Conservation (phyloP, 2,113 vertebrate species). For the Uria aalge region DNA sequence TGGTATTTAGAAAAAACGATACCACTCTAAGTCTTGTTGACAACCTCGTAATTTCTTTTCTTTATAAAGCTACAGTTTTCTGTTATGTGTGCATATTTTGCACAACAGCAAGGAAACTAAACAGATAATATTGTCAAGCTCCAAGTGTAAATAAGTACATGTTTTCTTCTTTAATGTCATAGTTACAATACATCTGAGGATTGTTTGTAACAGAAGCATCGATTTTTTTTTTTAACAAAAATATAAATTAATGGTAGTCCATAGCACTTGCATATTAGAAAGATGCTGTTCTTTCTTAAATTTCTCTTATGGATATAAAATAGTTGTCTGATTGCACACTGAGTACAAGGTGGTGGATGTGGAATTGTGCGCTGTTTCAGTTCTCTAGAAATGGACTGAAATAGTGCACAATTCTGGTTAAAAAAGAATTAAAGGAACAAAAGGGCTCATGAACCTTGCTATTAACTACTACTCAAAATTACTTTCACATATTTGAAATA, state of each 20-base stretch:
- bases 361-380: neutral
- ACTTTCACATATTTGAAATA: constrained; percentile 38
- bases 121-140: neutral
- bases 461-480: constrained; percentile 31
- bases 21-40: neutral
- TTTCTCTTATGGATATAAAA: neutral
- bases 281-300: neutral
- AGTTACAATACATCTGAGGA: neutral
- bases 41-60: neutral
- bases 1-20: neutral
- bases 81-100: neutral
- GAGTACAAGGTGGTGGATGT: neutral
- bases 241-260: neutral
- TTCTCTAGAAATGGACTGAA: neutral
- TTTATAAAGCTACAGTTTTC: neutral
- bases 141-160: neutral
- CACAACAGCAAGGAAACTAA: neutral
- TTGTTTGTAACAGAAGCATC: neutral
- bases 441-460: neutral
- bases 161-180: neutral
- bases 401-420: neutral
- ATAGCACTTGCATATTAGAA: neutral
- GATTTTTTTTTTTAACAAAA: neutral
- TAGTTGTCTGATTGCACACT: neutral
- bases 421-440: neutral